Evolutionary conservation across 2,888 invertebrate genomes (phyloP).

Genomic region (Cantharis rufa): DNA sequence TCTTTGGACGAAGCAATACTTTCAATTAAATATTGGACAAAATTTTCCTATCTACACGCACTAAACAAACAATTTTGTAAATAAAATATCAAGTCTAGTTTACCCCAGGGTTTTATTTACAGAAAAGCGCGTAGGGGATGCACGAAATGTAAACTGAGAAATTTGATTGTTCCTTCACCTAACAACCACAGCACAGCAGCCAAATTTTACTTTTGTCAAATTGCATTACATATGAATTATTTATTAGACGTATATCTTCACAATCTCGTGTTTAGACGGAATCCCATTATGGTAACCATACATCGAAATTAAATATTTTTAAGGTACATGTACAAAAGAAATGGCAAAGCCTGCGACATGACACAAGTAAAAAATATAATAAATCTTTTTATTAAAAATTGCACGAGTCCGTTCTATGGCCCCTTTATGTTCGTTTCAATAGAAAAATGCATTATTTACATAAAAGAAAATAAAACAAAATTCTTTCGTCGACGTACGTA

Average conservation of each 20-base stretch:
- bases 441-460: neutral
- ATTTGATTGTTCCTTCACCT: conserved; percentile 10
- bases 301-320: neutral
- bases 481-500: neutral
- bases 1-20: too few relatives aligned
- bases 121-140: conserved; percentile 3
- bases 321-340: neutral
- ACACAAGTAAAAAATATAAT: neutral
- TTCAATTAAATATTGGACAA: neutral
- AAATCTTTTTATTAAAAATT: neutral
- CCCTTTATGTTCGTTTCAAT: neutral
- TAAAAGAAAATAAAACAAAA: neutral
- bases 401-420: neutral
- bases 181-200: neutral
- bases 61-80: conserved; percentile 8
- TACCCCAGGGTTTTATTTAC: conserved; percentile 15
- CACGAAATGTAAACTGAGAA: conserved; percentile 3
- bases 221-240: conserved; percentile 5
- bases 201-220: neutral
- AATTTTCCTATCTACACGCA: neutral
- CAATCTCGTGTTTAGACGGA: neutral
- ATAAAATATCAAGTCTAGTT: conserved; percentile 14
- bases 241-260: conserved; percentile 5
- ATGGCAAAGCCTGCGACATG: neutral
- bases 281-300: neutral